These are phyloP conservation scores for Stigmatopora argus DNA, from an alignment of 2,113 vertebrate species.

Conservation along the genomic window DNA sequence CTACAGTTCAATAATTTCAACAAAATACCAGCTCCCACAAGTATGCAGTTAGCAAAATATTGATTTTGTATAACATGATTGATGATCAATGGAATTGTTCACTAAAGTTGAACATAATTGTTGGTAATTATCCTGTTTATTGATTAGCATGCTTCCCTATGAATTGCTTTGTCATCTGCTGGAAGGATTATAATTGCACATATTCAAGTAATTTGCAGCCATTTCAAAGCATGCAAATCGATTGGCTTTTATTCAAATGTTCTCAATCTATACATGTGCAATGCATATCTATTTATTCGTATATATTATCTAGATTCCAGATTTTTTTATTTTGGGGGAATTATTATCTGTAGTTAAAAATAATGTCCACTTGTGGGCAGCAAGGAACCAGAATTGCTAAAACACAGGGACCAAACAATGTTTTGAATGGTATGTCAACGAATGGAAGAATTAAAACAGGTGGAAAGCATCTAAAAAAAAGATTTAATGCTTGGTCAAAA, in stretches of 20 bases:
- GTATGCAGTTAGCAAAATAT: constrained; percentile 6
- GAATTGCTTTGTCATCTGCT: constrained; percentile 43
- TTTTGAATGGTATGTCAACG: background rate
- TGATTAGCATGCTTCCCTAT: constrained; percentile 32
- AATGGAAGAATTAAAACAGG: background rate
- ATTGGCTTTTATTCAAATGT: constrained; percentile 1
- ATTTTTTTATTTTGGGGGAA: background rate
- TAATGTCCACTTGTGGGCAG: constrained; percentile 41
- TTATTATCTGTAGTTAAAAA: background rate
- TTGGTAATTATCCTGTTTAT: constrained; percentile 14
- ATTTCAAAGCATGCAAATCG: constrained; percentile 3
- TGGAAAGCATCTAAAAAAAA: background rate
- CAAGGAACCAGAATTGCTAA: constrained; percentile 5
- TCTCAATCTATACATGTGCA: background rate
- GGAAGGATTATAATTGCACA: constrained; percentile 12
- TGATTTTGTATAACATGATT: constrained; percentile 1
- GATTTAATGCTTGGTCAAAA: background rate
- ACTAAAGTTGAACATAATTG: constrained; percentile 36
- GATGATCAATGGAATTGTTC: constrained; percentile 9
- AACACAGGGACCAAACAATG: background rate
- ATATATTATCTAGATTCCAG: background rate
- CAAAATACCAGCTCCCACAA: background rate
- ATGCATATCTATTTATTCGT: too few species aligned
- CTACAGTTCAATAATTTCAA: background rate
- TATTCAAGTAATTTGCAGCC: constrained; percentile 13